phyloP scores from a whole-genome alignment of 2,113 vertebrate species.

The Raja brachyura region DNA sequence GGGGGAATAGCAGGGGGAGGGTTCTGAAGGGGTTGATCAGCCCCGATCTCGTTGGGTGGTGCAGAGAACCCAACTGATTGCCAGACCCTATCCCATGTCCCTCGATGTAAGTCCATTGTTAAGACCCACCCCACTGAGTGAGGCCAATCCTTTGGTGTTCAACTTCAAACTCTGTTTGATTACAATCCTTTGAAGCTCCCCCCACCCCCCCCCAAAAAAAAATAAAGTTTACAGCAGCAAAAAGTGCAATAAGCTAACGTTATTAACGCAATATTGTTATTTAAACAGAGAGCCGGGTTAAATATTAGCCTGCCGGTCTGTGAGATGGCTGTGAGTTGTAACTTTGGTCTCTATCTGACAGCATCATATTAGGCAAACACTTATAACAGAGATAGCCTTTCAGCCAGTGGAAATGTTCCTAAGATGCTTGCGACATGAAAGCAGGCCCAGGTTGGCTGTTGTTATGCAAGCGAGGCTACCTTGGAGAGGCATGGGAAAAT shows the following conservation, averaged over 20 bases:
- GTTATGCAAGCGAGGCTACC: background rate
- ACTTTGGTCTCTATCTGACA: background rate
- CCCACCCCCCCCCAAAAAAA: no score
- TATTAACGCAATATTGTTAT: background rate
- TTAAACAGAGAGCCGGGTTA: background rate
- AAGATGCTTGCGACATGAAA: background rate
- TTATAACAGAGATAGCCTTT: background rate
- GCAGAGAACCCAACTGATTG: no score
- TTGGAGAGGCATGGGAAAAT: background rate
- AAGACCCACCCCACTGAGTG: background rate
- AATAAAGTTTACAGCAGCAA: no score
- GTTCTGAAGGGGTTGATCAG: no score
- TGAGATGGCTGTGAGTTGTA: background rate
- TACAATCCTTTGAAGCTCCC: background rate
- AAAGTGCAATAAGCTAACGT: no score
- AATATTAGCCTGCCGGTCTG: background rate
- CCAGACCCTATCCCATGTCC: no score
- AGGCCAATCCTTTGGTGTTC: background rate
- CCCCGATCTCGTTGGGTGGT: no score
- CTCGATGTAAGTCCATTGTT: no score
- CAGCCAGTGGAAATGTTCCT: background rate
- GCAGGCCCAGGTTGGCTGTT: background rate
- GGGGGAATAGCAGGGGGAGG: no score
- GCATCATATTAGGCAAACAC: background rate
- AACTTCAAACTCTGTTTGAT: background rate